Conservation (phyloP, 1,140 invertebrate species). For the Tribolium madens region DNA sequence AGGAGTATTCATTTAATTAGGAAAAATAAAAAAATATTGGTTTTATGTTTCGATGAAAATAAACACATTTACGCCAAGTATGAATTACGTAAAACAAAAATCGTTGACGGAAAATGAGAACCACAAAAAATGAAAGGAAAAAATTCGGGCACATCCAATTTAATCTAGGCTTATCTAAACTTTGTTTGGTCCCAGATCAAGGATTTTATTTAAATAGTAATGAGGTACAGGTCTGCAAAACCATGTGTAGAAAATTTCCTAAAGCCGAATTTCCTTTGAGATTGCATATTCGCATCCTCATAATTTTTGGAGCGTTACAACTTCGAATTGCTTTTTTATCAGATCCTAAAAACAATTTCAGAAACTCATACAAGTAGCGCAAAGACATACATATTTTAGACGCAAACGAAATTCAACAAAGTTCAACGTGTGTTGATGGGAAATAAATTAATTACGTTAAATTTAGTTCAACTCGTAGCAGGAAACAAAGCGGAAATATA, state of each 20-base stretch:
- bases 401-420: neutral
- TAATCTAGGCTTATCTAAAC: constrained; percentile 26
- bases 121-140: neutral
- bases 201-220: constrained; percentile 35
- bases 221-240: constrained; percentile 3
- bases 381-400: neutral
- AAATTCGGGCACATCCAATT: constrained; percentile 8
- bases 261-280: constrained; percentile 19
- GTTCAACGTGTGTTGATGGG: too few species aligned
- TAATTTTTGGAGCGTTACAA: neutral
- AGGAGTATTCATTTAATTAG: neutral
- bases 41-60: neutral
- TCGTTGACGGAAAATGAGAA: neutral
- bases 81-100: constrained; percentile 14
- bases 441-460: too few species aligned
- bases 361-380: neutral
- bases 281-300: neutral
- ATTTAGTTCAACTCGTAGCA: too few species aligned
- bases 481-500: too few species aligned
- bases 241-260: neutral
- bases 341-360: neutral
- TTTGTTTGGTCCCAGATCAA: constrained; percentile 32
- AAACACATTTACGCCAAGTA: constrained; percentile 8
- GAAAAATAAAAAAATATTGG: neutral
- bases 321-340: constrained; percentile 2